These are phyloP conservation scores for Amphibalanus amphitrite DNA, from an alignment of 1,140 invertebrate species.

Conservation along the genomic window DNA sequence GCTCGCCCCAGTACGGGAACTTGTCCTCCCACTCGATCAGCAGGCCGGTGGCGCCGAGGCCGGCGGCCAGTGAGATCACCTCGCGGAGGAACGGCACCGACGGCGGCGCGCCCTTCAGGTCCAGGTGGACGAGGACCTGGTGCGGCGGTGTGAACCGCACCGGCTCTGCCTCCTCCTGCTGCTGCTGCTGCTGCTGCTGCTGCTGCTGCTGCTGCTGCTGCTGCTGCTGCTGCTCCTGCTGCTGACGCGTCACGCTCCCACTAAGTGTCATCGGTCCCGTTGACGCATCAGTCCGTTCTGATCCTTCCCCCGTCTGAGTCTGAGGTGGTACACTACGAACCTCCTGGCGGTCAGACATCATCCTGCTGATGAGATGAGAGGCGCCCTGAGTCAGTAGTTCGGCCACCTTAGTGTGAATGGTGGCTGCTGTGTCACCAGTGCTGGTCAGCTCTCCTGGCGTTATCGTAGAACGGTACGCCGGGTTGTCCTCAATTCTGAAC, in stretches of 20 bases:
- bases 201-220: not conserved
- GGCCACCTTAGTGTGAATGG: not conserved
- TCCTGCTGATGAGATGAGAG: too few relatives aligned
- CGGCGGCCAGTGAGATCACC: constrained; percentile 51
- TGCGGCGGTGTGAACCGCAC: not conserved
- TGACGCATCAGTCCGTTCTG: too few relatives aligned
- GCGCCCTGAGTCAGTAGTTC: not conserved
- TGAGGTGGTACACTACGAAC: constrained; percentile 2
- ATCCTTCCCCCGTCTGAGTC: too few relatives aligned
- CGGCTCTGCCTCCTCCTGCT: constrained; percentile 3
- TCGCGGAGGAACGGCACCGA: constrained; percentile 49
- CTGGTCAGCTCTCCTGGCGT: too few relatives aligned
- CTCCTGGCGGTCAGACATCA: too few relatives aligned
- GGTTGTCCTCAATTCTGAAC: not conserved
- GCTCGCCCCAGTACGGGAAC: constrained; percentile 28
- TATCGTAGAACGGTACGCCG: not conserved
- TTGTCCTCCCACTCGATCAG: constrained; percentile 37
- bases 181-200: not conserved
- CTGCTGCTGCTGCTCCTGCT: not conserved
- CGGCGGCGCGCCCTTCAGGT: constrained; percentile 69
- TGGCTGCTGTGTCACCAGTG: too few relatives aligned
- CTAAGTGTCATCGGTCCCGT: not conserved
- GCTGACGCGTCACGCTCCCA: not conserved
- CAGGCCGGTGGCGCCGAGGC: constrained; percentile 37
- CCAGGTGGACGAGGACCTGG: constrained; percentile 49